Base-by-base conservation (phyloP, 2,888 invertebrate species). In the Rotaria socialis region DNA sequence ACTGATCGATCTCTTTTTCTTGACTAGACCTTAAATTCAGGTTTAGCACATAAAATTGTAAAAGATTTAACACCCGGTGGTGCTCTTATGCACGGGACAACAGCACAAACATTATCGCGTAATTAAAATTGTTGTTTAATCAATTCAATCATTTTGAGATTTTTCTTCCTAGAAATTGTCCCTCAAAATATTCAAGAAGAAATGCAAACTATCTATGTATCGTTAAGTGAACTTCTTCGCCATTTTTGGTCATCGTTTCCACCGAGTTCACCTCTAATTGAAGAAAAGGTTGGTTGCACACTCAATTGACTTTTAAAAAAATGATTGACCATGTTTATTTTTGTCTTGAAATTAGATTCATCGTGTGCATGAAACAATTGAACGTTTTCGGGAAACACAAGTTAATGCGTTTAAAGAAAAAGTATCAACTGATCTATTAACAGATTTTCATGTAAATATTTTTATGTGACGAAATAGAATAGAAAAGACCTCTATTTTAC, bases 111-210 rank as follows among this genome's bases (percentile, higher is more conserved):
- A 80, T 80, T 80, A n/a, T 80, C 80, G n/a, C 80, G 80, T 80
- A 80, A 80, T 19, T 8, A 5, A 19, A 80, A 60, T 60, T 67
- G 3, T 0, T 16, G 0, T 10, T 5, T 3, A 67, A 4, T 35
- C 19, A 5, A 67, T 10, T 19, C 19, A 67, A 67, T 60, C 11
- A 2, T 11, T 35, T 19, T 41, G n/a, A 4, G 35, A 22, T 3
- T 55, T 22, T 55, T 52, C 35, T 16, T 35, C 24, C 47, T 80
- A 80, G 80, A 80, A 80, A 80, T 80, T n/a, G 80, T 86, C n/a
- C 85, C 80, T 35, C 85, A 86, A 58, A n/a, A n/a, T n/a, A 84
- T 74, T 35, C 86, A 86, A 74, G 85, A 85, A 67, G 86, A 86
- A 80, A 86, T 86, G 74, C 85, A 85, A 52, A 55, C 80, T 6